Base-by-base conservation (phyloP, 1,140 invertebrate species). In the Philopotamus ludificatus region DNA sequence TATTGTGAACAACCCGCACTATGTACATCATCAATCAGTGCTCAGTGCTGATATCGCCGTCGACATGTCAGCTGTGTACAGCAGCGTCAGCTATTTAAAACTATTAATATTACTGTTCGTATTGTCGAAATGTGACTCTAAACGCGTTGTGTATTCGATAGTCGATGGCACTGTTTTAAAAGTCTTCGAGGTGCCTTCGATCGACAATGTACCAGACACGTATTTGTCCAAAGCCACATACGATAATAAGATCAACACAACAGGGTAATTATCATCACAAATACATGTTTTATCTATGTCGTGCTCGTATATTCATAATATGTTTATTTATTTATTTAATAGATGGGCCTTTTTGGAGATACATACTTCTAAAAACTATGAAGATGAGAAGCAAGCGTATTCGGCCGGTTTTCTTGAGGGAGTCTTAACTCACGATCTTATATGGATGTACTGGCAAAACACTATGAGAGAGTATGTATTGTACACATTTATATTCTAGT, bases 361-460 rank as follows among this genome's bases (percentile, higher is more conserved):
- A 1, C 76, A 81, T 57, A 81, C 84, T 2, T 77, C 80, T 65
- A 61, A 67, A 8, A 66, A 76, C 20, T 75, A 68, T 47, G 70
- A 72, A 22, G 82, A 85, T 76, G 77, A 81, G 61, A 73, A 80
- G 34, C 87, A 90, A 74, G 86, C 86, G 0, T 88, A 85, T 72
- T 83, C 83, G 15, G 88, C 87, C 3, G 89, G 89, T 3, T 80
- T 84, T 57, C 74, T 85, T 2, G 89, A 90, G 74, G 88, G 87
- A 0, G 81, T 73, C 64, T 73, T 85, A 15, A 86, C 85, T 0
- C 72, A 76, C 39, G 81, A 86, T 50, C 76, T 88, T 1, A 86
- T 89, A 18, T 83, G 81, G 72, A 80, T 85, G 74, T 82, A 85
- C 70, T 87, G 83, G 82, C 74, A 80, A 65, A 90, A 89, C 71